Base-by-base conservation (phyloP, 2,113 vertebrate species). In the Micronisus gabar region DNA sequence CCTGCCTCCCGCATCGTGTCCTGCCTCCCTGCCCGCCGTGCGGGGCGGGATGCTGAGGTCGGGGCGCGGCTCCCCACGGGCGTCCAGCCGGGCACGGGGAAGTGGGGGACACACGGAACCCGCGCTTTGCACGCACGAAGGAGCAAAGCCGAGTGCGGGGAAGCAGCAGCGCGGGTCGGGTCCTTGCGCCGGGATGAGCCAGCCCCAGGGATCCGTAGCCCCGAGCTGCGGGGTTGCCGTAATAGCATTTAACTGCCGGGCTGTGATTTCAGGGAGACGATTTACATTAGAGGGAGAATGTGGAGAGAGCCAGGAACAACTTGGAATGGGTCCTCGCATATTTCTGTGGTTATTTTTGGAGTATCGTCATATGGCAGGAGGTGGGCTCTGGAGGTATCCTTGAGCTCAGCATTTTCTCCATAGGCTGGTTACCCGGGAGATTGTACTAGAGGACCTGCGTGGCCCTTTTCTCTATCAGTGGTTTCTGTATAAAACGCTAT, bases 341-440 rank as follows among this genome's bases (percentile, higher is more conserved):
- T 95, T 97, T 95, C 89, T 95, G 86, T 40, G 92, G 89, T 92
- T 97, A 94, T 95, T 97, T 96, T 95, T 94, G 96, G 90, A 97
- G 86, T 70, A 45, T 86, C 63, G 65, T 97, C 94, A 95, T 91
- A 94, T 93, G 95, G 95, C 89, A 94, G 88, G 94, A 96, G 94
- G 93, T 95, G 90, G 89, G 94, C 63, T 94, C 59, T 68, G 80
- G 84, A 94, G 93, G 93, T 95, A 94, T 95, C 93, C 93, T 95
- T 78, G 81, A 94, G 93, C 95, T 97, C 93, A 93, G 87, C 89
- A 10, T 91, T 95, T 97, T 88, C 88, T 92, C 89, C 72, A 63
- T 52, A 70, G 88, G 25, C 86, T 68, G 52, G 92, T 97, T 95
- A 36, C 94, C 95, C 62, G 53, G 80, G 91, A 86, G 94, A 92